These are phyloP conservation scores for Oreochromis aureus DNA, from an alignment of 2,113 vertebrate species.

Conservation along the genomic window DNA sequence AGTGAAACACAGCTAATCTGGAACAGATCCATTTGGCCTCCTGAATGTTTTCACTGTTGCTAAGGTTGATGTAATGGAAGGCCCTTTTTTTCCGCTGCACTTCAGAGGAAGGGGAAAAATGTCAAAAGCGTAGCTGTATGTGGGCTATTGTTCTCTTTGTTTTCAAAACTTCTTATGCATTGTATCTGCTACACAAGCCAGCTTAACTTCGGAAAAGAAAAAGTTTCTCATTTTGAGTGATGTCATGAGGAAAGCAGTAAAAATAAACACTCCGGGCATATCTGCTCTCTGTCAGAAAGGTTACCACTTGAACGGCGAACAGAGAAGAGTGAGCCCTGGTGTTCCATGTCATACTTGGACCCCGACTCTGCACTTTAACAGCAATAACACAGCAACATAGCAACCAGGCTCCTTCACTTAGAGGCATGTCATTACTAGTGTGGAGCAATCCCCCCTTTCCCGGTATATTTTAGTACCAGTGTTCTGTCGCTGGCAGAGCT, in stretches of 20 bases:
- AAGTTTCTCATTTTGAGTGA: background rate
- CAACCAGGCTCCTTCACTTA: slow-evolving; percentile 53
- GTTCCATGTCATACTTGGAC: slow-evolving; percentile 27
- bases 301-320: slow-evolving; percentile 29
- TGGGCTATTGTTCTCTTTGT: slow-evolving; percentile 49
- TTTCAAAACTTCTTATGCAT: background rate
- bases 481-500: background rate
- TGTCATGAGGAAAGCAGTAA: slow-evolving; percentile 21
- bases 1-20: slow-evolving; percentile 43
- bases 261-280: slow-evolving; percentile 13
- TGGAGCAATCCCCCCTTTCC: slow-evolving; percentile 17
- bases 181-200: background rate
- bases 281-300: slow-evolving; percentile 50
- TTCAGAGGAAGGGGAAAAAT: slow-evolving; percentile 13
- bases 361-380: slow-evolving; percentile 26
- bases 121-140: slow-evolving; percentile 16
- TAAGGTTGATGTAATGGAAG: slow-evolving; percentile 74
- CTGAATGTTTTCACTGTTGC: slow-evolving; percentile 61
- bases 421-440: slow-evolving; percentile 19
- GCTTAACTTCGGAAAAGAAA: slow-evolving; percentile 28
- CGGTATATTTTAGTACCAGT: slow-evolving; percentile 2
- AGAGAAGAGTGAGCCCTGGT: slow-evolving; percentile 27
- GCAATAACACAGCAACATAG: slow-evolving; percentile 73
- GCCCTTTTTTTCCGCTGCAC: slow-evolving; percentile 28
- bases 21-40: slow-evolving; percentile 46